These are phyloP conservation scores for Ectemnius lituratus DNA, from an alignment of 2,888 invertebrate species.

Conservation along the genomic window DNA sequence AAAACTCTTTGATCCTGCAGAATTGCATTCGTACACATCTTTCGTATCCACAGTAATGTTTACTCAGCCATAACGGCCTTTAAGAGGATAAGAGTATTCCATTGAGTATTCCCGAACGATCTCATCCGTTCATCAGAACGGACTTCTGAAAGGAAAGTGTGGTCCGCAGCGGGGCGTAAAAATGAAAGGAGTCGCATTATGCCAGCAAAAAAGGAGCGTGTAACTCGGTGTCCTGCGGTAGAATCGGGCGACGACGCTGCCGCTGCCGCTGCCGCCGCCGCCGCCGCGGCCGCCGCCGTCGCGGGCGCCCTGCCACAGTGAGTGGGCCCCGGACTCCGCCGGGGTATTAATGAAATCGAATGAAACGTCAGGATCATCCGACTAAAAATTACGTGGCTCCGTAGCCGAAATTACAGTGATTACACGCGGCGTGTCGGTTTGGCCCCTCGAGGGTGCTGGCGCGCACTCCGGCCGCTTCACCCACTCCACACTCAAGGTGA, in stretches of 20 bases:
- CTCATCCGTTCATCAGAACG: too few species aligned
- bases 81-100: too few species aligned
- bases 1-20: too few species aligned
- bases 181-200: conserved; percentile 1
- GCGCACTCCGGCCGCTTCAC: conserved; percentile 32
- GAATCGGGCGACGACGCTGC: conserved; percentile 38
- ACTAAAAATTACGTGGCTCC: conserved; percentile 65
- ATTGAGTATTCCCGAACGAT: too few species aligned
- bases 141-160: too few species aligned
- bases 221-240: conserved; percentile 28
- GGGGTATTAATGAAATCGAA: conserved; percentile 63
- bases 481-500: conserved; percentile 19
- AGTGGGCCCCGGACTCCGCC: conserved; percentile 13
- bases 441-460: conserved; percentile 56
- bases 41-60: too few species aligned
- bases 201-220: conserved; percentile 15
- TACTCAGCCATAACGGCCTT: too few species aligned
- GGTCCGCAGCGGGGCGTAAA: not conserved
- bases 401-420: conserved; percentile 73
- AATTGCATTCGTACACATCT: too few species aligned
- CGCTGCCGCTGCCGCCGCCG: conserved; percentile 42
- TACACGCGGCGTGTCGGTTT: conserved; percentile 64
- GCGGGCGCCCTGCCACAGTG: conserved; percentile 31
- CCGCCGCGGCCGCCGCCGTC: conserved; percentile 34
- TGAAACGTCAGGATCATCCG: conserved; percentile 62